phyloP scores from a whole-genome alignment of 2,888 invertebrate species.

The Incurvaria masculella region DNA sequence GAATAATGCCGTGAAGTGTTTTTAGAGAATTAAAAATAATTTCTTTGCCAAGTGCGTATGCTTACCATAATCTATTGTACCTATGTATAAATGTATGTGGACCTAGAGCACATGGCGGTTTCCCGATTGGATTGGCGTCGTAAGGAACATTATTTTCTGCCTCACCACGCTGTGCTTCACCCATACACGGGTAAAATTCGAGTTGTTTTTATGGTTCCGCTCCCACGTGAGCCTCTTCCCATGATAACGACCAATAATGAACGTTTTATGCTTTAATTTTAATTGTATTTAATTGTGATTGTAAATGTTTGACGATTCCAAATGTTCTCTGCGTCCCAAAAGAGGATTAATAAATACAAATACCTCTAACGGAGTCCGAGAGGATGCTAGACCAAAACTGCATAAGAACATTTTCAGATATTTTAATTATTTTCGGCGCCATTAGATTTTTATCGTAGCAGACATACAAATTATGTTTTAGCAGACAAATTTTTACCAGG shows the following conservation, averaged over 20 bases:
- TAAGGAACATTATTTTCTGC: not conserved
- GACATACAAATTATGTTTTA: slow-evolving; percentile 8
- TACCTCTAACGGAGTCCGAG: not conserved
- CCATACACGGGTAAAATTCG: not conserved
- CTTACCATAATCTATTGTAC: no score
- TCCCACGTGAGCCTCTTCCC: no score
- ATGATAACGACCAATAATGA: no score
- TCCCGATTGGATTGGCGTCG: not conserved
- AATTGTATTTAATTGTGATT: no score
- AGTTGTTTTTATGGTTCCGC: not conserved
- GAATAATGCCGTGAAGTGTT: no score
- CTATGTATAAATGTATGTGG: no score
- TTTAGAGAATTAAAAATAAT: no score
- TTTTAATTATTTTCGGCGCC: not conserved
- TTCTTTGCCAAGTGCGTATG: no score
- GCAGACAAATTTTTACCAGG: not conserved
- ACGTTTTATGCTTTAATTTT: no score
- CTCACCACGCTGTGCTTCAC: not conserved
- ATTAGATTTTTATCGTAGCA: slow-evolving; percentile 1
- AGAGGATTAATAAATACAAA: no score
- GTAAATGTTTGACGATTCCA: no score
- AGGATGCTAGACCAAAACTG: not conserved
- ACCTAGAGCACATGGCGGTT: not conserved
- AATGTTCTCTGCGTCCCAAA: no score
- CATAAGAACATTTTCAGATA: not conserved